Percentiles rank a stretch among this genome's conserved stretches.
Conservation (phyloP, 2,113 vertebrate species). For the Chaenogobius annularis region DNA sequence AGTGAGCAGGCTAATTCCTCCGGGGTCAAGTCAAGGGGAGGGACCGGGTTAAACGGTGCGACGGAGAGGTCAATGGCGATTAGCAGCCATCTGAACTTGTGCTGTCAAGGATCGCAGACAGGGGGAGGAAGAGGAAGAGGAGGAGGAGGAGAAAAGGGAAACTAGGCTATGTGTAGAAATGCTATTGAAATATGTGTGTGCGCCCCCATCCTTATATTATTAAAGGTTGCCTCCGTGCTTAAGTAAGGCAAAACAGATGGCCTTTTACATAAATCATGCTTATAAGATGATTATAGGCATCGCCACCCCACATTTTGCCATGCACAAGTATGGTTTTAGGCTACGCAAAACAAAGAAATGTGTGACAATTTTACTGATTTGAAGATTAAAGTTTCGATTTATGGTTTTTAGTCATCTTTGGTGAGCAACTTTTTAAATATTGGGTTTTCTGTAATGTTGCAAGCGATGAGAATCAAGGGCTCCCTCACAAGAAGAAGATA, state of each 20-base stretch:
- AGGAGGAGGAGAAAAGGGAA: slow-evolving; percentile 1
- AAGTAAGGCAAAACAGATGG: slow-evolving; percentile 79
- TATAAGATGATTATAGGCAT: slow-evolving; percentile 74
- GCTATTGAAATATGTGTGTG: slow-evolving; percentile 11
- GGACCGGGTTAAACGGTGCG: slow-evolving; percentile 69
- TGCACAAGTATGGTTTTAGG: slow-evolving; percentile 27
- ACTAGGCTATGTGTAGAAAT: slow-evolving; percentile 5
- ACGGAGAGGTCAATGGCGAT: slow-evolving; percentile 67
- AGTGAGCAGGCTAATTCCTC: slow-evolving; percentile 60
- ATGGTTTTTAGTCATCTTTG: neutral
- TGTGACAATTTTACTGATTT: neutral
- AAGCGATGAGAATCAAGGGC: too few relatives aligned
- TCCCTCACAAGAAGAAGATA: too few relatives aligned
- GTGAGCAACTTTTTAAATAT: neutral
- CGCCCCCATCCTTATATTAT: slow-evolving; percentile 72
- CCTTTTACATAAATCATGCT: slow-evolving; percentile 80
- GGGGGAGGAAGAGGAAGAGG: slow-evolving; percentile 10
- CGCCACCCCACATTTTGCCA: slow-evolving; percentile 57
- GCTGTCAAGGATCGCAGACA: slow-evolving; percentile 27
- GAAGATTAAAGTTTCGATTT: neutral
- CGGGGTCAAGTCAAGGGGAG: slow-evolving; percentile 63
- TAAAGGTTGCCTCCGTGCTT: slow-evolving; percentile 78
- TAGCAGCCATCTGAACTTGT: slow-evolving; percentile 69
- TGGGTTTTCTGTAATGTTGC: neutral
- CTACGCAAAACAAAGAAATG: neutral